phyloP scores from a whole-genome alignment of 2,888 invertebrate species.

The Pyrrhia umbra region DNA sequence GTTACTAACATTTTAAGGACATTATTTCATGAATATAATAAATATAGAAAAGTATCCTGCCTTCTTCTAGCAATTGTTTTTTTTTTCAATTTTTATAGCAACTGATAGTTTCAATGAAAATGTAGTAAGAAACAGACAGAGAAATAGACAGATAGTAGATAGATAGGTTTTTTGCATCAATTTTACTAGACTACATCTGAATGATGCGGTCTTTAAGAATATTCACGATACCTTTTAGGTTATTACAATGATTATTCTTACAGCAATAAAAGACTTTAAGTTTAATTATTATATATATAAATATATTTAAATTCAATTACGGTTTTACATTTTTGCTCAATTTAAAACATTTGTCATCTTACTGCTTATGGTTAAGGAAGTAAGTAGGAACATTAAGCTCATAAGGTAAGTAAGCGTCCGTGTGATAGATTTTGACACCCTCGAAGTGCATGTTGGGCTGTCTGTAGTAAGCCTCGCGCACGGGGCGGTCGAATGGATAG shows the following conservation, averaged over 20 bases:
- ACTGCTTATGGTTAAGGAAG: constrained; percentile 53
- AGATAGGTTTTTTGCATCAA: too few species aligned
- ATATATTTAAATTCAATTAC: constrained; percentile 5
- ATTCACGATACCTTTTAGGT: too few species aligned
- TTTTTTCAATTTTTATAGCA: too few species aligned
- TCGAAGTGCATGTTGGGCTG: constrained; percentile 91
- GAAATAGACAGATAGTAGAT: too few species aligned
- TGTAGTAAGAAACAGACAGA: too few species aligned
- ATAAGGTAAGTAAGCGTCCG: constrained; percentile 74
- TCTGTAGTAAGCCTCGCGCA: constrained; percentile 81
- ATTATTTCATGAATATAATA: too few species aligned
- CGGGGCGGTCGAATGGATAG: constrained; percentile 90
- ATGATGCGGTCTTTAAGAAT: too few species aligned
- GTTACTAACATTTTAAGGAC: too few species aligned
- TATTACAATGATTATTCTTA: neutral
- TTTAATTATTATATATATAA: neutral
- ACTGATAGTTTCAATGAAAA: too few species aligned
- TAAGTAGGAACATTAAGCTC: constrained; percentile 71
- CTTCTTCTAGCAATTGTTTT: too few species aligned
- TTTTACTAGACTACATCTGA: too few species aligned
- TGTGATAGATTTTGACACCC: constrained; percentile 90
- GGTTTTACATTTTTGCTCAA: constrained; percentile 16
- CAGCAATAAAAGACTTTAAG: neutral
- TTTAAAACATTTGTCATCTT: constrained; percentile 15
- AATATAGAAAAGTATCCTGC: too few species aligned